Conservation (phyloP, 2,113 vertebrate species). For the Sterna hirundo region DNA sequence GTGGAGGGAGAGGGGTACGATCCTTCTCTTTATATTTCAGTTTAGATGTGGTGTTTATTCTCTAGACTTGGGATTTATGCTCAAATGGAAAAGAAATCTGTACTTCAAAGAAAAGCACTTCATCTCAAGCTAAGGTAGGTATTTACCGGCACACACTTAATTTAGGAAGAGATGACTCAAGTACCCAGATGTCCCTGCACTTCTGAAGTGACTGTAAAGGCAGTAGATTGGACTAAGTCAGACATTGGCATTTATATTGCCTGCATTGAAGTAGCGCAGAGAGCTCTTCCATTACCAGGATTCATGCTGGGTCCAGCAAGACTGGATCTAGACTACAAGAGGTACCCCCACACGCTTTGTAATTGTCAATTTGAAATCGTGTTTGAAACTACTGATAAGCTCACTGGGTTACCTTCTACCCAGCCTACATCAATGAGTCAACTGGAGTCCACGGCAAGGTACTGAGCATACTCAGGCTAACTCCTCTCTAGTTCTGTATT, state of each 20-base stretch:
- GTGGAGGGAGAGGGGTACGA: not conserved
- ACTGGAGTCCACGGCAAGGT: not conserved
- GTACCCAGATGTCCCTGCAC: not conserved
- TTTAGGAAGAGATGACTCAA: not conserved
- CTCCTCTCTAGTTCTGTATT: not conserved
- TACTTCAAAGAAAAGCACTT: not conserved
- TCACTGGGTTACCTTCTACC: not conserved
- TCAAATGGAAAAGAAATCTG: not conserved
- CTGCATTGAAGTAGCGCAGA: not conserved
- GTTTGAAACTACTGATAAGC: not conserved
- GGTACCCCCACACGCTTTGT: not conserved
- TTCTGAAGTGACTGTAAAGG: not conserved
- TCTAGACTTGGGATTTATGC: not conserved
- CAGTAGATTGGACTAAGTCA: not conserved
- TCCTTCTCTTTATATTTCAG: not conserved
- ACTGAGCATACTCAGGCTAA: not conserved
- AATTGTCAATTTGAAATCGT: not conserved
- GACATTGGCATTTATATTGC: not conserved
- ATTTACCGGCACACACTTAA: not conserved
- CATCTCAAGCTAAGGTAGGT: not conserved
- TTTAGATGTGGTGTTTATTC: not conserved
- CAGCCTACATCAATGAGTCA: not conserved
- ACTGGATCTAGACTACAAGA: not conserved
- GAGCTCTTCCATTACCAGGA: not conserved
- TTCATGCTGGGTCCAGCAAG: not conserved